Evolutionary conservation across 2,797 vertebrate species (phyloP).

Genomic region (Margarornis squamiger): DNA sequence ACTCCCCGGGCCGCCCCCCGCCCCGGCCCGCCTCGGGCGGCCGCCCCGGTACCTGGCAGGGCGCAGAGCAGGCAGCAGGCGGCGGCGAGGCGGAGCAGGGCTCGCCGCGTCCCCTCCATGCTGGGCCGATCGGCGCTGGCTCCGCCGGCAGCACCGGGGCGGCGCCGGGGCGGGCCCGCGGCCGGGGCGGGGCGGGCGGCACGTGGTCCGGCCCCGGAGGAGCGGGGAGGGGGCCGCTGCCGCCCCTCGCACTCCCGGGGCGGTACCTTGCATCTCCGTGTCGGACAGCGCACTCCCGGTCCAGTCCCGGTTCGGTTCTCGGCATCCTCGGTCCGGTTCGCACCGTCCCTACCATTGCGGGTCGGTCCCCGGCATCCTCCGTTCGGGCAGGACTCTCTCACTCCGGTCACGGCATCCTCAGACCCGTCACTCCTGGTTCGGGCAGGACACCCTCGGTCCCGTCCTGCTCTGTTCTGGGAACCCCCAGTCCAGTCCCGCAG

Average conservation of each 20-base stretch:
- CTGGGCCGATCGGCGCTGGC: constrained; percentile 1
- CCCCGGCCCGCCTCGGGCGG: background rate
- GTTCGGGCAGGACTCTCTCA: background rate
- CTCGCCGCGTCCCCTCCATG: constrained; percentile 42
- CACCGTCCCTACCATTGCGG: background rate
- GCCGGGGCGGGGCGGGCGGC: background rate
- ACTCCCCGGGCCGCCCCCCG: background rate
- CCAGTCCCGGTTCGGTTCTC: background rate
- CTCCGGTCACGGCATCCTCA: background rate
- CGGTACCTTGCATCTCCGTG: background rate
- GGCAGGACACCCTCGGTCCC: rapidly evolving
- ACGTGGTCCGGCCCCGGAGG: background rate
- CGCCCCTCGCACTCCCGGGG: too few species aligned
- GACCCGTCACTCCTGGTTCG: background rate
- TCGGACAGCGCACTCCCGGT: background rate
- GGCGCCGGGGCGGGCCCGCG: background rate
- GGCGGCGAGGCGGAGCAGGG: constrained; percentile 2
- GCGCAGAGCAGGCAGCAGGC: constrained; percentile 34
- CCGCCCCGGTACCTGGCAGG: constrained; percentile 10
- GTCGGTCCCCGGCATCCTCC: background rate
- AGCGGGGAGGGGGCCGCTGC: background rate
- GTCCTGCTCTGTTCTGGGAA: background rate
- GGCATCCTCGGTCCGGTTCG: background rate
- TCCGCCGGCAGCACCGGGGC: background rate
- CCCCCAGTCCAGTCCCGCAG: background rate